These are phyloP conservation scores for Grapholita molesta DNA, from an alignment of 1,140 invertebrate genomes.

Conservation along the genomic window DNA sequence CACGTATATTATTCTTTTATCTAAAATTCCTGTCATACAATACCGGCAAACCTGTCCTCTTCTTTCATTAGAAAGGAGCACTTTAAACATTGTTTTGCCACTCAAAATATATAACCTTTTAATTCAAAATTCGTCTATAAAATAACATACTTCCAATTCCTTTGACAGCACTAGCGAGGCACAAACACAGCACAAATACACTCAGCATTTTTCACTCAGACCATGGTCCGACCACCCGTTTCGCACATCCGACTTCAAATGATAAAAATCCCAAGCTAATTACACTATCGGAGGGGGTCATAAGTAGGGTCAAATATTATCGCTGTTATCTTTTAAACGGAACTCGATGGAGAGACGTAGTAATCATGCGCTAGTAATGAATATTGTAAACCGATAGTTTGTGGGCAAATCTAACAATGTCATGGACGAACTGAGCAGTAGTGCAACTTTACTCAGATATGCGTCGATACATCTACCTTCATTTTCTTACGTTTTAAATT, in stretches of 20 bases:
- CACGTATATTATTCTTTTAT: too few relatives aligned
- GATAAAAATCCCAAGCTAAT: conserved; percentile 47
- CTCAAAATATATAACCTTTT: neutral
- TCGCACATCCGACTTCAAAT: conserved; percentile 45
- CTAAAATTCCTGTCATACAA: neutral
- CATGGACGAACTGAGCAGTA: neutral
- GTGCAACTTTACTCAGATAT: neutral
- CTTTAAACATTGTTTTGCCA: neutral
- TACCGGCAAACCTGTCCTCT: neutral
- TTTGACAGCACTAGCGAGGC: conserved; percentile 37
- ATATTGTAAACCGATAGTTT: conserved; percentile 32
- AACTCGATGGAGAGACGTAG: conserved; percentile 27
- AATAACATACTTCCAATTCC: conserved; percentile 61
- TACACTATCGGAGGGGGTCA: conserved; percentile 50
- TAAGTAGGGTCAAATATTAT: conserved; percentile 60
- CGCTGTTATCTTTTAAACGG: conserved; percentile 47
- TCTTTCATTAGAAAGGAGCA: neutral
- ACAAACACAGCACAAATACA: conserved; percentile 64
- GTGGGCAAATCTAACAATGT: conserved; percentile 12
- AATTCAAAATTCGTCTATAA: neutral
- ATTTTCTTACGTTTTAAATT: neutral
- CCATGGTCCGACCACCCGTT: conserved; percentile 35
- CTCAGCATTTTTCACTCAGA: conserved; percentile 57
- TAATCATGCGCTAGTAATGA: conserved; percentile 35
- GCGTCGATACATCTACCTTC: neutral